Evolutionary conservation across 2,113 vertebrate genomes (phyloP), one percentile per base, ranked within the genome.

Genomic region (Platysteira castanea): DNA sequence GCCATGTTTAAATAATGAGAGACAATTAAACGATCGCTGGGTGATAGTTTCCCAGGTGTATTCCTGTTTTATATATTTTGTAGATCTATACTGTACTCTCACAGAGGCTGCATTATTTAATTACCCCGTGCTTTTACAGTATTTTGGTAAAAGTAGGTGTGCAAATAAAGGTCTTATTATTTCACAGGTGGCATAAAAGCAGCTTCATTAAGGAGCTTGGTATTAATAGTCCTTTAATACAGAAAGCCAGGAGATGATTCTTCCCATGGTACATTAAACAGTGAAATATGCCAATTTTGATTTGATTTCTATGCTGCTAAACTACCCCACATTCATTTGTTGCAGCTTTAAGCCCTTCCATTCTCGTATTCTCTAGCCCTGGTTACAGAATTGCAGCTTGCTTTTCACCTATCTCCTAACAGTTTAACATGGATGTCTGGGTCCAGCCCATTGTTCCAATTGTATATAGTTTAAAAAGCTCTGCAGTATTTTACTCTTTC

Each of bases 401-500:
- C 95, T 97, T 98, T 98, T 97, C 97, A 97, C 98, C 97, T 98
- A 76, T 96, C 96, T 97, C 87, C 91, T 85, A 96, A 94, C 97
- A 97, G 97, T 98, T 98, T 97, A 96, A 94, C 97, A 89, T 92
- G 97, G 97, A 98, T 95, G 98, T 97, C 96, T 98, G 96, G 96
- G 95, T 93, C 94, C 94, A 93, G 96, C 52, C 96, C 96, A 98
- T 98, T 98, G 98, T 98, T 98, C 94, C 95, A 96, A 98, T 98
- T 98, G 98, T 98, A 83, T 98, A 96, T 95, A 96, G 96, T 97
- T 97, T 97, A 98, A 98, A 98, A 98, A 98, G 97, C 98, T 98
- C 97, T 94, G 97, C 98, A 97, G 98, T 97, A 93, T 98, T 98
- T 98, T 97, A 97, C 96, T 97, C 97, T 96, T 96, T 96, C 96